Percentiles rank a stretch among this genome's conserved stretches.
phyloP scores from a whole-genome alignment of 2,113 vertebrate species.

The Bombycilla garrulus region DNA sequence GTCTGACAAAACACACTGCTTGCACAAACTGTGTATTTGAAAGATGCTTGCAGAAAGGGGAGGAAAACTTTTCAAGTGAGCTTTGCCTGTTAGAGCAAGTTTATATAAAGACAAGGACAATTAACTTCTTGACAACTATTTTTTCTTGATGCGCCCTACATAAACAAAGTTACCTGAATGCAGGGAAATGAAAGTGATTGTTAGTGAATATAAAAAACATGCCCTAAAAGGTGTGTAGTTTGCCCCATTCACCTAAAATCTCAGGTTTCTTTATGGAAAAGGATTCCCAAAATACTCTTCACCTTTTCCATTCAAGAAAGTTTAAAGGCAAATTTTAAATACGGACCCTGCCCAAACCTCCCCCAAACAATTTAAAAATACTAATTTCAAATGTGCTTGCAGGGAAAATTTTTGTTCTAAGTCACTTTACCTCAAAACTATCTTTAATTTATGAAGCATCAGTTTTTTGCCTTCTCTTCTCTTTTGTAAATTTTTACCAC shows the following conservation, averaged over 20 bases:
- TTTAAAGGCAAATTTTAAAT: neutral
- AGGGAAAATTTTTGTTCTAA: neutral
- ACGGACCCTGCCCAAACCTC: fast-evolving
- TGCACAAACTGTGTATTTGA: neutral
- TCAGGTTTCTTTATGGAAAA: neutral
- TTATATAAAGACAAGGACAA: neutral
- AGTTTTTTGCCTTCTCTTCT: neutral
- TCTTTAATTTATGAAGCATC: neutral
- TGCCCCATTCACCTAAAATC: neutral
- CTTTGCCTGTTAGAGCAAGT: slow-evolving; percentile 1
- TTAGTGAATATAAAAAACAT: neutral
- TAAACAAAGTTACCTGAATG: neutral
- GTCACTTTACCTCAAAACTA: neutral
- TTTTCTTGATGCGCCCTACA: neutral
- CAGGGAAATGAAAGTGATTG: neutral
- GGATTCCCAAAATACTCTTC: neutral
- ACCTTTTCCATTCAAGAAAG: neutral
- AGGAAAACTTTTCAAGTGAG: neutral
- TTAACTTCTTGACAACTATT: neutral
- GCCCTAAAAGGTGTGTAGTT: neutral
- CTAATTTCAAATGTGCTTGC: neutral
- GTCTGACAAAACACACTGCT: neutral
- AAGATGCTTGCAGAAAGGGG: neutral
- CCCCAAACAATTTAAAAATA: neutral
- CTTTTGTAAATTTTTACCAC: neutral